Base-by-base conservation (phyloP, 1,140 invertebrate genomes). In the Anastrepha ludens region DNA sequence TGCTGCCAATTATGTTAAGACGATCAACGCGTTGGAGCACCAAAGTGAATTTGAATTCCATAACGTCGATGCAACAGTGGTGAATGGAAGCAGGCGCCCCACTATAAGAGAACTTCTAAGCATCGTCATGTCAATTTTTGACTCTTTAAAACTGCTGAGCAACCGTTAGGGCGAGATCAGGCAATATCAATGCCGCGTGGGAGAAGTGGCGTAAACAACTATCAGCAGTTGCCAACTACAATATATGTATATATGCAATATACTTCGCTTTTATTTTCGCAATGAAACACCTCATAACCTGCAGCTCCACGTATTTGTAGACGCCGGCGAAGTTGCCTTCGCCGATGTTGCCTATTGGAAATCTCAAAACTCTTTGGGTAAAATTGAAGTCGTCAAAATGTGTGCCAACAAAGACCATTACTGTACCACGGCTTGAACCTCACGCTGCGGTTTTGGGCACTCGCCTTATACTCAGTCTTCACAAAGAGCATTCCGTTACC, bases 291-390 rank as follows among this genome's bases (percentile, higher is more conserved):
- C 87, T 3, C 0, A 85, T 5, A 6, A 1, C 3, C 6, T 87
- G 8, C 58, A 87, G 58, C 50, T 86, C 2, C 50, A 55, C 11
- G 50, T 55, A 8, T 55, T 55, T 11, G 50, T 55, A 6, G 50
- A 55, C 11, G 50, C 67, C 20, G 29, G 64, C 11, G 64, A 67
- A 39, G 29, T 78, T 64, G 55, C 74, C 13, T 88, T 88, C 55
- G 87, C 86, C 7, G 87, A 67, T 20, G 92, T 92, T 0, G 93
- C 91, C 55, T 29, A 67, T 39, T 67, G 64, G n/a, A 20, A 20
- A 20, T 67, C 64, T 5, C 88, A 91, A 55, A 62, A 90, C 47
- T 91, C 91, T 11, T 11, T 55, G 6, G 50, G 50, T 55, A 11
- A 55, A 11, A 11, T 55, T 8, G 50, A 55, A 55, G 50, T 55